Conservation (phyloP, 1,140 invertebrate species). For the Zaprionus ornatus region DNA sequence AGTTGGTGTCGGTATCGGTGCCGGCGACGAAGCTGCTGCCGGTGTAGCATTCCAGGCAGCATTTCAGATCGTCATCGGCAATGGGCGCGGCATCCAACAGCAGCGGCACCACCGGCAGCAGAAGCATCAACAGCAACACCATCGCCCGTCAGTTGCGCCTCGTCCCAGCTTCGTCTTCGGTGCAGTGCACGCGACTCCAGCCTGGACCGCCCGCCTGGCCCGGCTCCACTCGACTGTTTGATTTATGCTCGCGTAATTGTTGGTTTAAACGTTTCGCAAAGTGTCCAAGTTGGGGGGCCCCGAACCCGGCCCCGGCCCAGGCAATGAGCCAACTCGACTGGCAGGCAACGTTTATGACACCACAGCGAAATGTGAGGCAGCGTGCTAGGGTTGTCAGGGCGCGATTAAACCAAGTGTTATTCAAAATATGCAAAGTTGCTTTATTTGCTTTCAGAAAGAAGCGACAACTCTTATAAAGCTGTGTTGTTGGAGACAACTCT, state of each 20-base stretch:
- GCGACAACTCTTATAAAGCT: too few species aligned
- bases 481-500: too few species aligned
- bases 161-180: neutral
- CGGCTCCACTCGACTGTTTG: slow-evolving; percentile 78
- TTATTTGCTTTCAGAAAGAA: too few species aligned
- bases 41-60: slow-evolving; percentile 51
- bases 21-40: slow-evolving; percentile 25
- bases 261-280: slow-evolving; percentile 83
- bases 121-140: slow-evolving; percentile 31
- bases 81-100: slow-evolving; percentile 28
- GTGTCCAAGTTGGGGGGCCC: slow-evolving; percentile 33
- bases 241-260: slow-evolving; percentile 84
- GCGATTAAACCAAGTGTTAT: neutral
- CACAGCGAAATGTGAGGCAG: slow-evolving; percentile 61
- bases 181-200: slow-evolving; percentile 58
- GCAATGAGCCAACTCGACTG: neutral
- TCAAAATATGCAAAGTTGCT: neutral
- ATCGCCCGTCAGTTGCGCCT: slow-evolving; percentile 19
- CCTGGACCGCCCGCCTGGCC: slow-evolving; percentile 41
- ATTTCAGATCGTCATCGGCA: slow-evolving; percentile 42
- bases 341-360: slow-evolving; percentile 66
- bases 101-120: neutral
- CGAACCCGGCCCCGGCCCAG: neutral
- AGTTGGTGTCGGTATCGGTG: slow-evolving; percentile 61
- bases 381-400: slow-evolving; percentile 55